A percentile compares a stretch with the other conserved stretches of the same genome.
These are phyloP conservation scores for Danaus chrysippus DNA, from an alignment of 2,888 invertebrate species.

Conservation along the genomic window DNA sequence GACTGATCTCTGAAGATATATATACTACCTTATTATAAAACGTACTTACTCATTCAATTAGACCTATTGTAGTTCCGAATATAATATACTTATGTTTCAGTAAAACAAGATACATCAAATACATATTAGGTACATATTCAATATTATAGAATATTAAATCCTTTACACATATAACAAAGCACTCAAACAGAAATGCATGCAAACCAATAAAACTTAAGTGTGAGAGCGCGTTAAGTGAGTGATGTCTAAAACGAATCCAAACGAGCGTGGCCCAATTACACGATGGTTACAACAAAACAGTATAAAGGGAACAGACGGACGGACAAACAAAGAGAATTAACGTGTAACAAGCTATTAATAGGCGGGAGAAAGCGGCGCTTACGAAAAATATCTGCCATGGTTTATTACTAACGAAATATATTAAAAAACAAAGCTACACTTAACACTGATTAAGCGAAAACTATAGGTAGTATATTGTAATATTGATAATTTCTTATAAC, in stretches of 20 bases:
- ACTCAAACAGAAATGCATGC: conserved; percentile 14
- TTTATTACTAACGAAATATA: not conserved
- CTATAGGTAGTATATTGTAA: no score
- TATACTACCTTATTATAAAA: no score
- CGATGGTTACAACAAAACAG: conserved; percentile 32
- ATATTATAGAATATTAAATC: not conserved
- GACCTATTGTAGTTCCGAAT: no score
- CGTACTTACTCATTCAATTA: no score
- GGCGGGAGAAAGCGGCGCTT: conserved; percentile 51
- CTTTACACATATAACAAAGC: not conserved
- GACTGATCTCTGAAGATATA: no score
- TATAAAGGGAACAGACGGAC: conserved; percentile 23
- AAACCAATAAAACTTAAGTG: conserved; percentile 34
- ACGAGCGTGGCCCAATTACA: conserved; percentile 50
- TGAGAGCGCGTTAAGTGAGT: conserved; percentile 37
- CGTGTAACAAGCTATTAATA: conserved; percentile 54
- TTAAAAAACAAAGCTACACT: no score
- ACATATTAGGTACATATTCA: not conserved
- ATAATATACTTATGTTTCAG: no score
- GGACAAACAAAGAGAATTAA: conserved; percentile 36
- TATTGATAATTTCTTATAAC: no score
- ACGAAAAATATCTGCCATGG: not conserved
- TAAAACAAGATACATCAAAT: no score
- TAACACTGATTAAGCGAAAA: no score
- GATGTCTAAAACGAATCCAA: conserved; percentile 37